These are phyloP conservation scores for Cantharis lateralis DNA, from an alignment of 2,888 invertebrate species.

Conservation along the genomic window DNA sequence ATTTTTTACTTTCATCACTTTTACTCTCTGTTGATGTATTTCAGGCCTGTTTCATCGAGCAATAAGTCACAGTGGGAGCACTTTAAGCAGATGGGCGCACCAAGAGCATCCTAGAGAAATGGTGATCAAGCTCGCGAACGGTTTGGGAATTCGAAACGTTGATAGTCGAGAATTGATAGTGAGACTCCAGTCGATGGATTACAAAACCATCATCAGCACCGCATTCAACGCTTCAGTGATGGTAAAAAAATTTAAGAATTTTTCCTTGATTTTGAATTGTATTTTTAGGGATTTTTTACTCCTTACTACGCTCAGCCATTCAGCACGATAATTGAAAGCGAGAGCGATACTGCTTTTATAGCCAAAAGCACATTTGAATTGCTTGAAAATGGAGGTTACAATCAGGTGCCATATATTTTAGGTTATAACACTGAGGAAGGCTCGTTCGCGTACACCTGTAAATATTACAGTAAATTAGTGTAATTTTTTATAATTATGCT, in stretches of 20 bases:
- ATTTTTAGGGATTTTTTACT: conserved; percentile 7
- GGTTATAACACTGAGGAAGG: conserved; percentile 23
- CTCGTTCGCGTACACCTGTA: neutral
- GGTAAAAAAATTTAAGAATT: neutral
- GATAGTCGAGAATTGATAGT: neutral
- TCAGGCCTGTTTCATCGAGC: conserved; percentile 17
- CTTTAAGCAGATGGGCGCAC: conserved; percentile 15
- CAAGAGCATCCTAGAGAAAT: conserved; percentile 11
- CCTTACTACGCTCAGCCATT: conserved; percentile 17
- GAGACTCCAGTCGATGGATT: conserved; percentile 9
- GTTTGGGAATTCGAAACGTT: conserved; percentile 5
- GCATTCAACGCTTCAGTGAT: conserved; percentile 11
- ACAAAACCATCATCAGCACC: neutral
- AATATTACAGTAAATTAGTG: neutral
- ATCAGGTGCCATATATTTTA: conserved; percentile 16
- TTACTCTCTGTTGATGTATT: neutral
- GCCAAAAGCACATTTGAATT: neutral
- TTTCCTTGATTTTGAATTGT: neutral
- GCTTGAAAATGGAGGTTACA: neutral
- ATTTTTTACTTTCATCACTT: neutral
- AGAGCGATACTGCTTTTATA: conserved; percentile 5
- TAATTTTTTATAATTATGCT: neutral
- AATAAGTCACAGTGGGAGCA: conserved; percentile 21
- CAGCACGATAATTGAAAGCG: conserved; percentile 11
- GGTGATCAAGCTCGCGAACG: neutral